Conservation (phyloP, 2,797 vertebrate species). For the Gadopsis marmoratus region DNA sequence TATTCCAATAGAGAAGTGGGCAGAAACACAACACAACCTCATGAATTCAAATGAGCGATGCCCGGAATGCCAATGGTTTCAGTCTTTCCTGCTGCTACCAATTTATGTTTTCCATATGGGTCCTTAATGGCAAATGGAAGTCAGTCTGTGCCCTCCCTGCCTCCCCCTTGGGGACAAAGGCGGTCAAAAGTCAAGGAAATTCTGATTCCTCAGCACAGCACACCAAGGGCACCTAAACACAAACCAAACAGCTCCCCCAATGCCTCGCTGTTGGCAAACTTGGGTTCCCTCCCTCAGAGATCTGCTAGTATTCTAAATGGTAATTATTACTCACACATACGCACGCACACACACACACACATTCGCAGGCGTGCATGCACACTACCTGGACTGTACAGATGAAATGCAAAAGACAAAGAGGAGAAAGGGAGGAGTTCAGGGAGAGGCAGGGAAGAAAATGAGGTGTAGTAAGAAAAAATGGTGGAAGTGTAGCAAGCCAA, state of each 20-base stretch:
- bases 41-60: constrained; percentile 79
- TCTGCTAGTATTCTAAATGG: constrained; percentile 87
- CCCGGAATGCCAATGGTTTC: constrained; percentile 81
- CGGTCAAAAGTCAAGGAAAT: constrained; percentile 89
- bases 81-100: constrained; percentile 79
- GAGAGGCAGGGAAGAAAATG: constrained; percentile 62
- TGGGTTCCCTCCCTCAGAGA: constrained; percentile 80
- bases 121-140: constrained; percentile 83
- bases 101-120: constrained; percentile 88
- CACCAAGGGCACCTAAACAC: constrained; percentile 81
- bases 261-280: constrained; percentile 81
- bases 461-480: constrained; percentile 50
- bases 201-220: constrained; percentile 81
- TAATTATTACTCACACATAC: constrained; percentile 80
- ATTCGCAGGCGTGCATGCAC: constrained; percentile 40
- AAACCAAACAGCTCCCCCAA: constrained; percentile 83
- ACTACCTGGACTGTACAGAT: constrained; percentile 69
- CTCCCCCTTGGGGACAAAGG: constrained; percentile 79
- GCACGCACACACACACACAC: constrained; percentile 48
- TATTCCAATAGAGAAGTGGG: constrained; percentile 77
- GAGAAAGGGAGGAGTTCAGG: constrained; percentile 66
- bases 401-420: constrained; percentile 79
- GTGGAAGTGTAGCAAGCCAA: constrained; percentile 51
- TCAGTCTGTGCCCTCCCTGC: constrained; percentile 75
- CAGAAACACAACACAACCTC: constrained; percentile 78